Evolutionary conservation across 2,888 invertebrate species (phyloP).

Genomic region (Celastrina argiolus): DNA sequence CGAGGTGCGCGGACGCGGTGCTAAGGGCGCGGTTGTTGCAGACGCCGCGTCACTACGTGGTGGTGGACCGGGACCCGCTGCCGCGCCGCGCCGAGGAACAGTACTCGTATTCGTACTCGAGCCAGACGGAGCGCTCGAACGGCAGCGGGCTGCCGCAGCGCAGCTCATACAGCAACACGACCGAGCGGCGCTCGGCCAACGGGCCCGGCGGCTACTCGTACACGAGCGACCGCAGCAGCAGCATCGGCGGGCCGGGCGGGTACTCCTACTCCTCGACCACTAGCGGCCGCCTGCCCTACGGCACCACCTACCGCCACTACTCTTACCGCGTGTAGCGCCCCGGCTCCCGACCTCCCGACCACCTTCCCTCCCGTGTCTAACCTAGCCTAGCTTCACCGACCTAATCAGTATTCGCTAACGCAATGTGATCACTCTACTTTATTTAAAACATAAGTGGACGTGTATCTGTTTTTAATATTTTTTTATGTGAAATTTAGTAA

Average conservation of each 20-base stretch:
- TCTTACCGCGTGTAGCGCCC: slow-evolving; percentile 88
- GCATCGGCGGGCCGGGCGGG: slow-evolving; percentile 87
- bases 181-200: slow-evolving; percentile 83
- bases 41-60: slow-evolving; percentile 93
- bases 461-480: slow-evolving; percentile 50
- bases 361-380: slow-evolving; percentile 40
- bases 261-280: slow-evolving; percentile 89
- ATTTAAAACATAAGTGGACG: slow-evolving; percentile 57
- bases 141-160: slow-evolving; percentile 78
- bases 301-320: slow-evolving; percentile 90
- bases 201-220: slow-evolving; percentile 88
- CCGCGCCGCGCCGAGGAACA: slow-evolving; percentile 86
- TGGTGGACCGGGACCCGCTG: slow-evolving; percentile 86
- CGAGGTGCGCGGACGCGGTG: slow-evolving; percentile 43
- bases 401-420: slow-evolving; percentile 73
- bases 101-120: slow-evolving; percentile 90
- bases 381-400: slow-evolving; percentile 43
- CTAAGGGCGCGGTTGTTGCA: slow-evolving; percentile 79
- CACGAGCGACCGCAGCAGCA: slow-evolving; percentile 84
- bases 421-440: slow-evolving; percentile 70
- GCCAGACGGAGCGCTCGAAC: slow-evolving; percentile 74
- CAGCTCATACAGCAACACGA: slow-evolving; percentile 81
- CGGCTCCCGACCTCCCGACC: slow-evolving; percentile 44
- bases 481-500: slow-evolving; percentile 52
- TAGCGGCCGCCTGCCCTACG: slow-evolving; percentile 89